Conservation (phyloP, 2,113 vertebrate genomes). For the Sinocyclocheilus rhinocerous region DNA sequence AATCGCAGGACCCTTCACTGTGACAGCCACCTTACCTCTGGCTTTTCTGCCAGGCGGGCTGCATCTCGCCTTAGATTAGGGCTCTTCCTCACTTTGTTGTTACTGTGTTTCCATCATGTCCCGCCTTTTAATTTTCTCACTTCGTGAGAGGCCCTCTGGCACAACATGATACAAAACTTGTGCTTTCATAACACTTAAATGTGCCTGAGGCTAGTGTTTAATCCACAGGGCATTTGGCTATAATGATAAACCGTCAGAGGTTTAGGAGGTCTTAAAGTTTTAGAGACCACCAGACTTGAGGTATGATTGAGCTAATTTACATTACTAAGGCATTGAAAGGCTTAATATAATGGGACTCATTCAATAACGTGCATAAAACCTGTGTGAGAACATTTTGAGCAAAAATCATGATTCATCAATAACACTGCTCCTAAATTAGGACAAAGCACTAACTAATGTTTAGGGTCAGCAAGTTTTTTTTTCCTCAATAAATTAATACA, state of each 20-base stretch:
- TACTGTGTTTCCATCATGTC: constrained; percentile 58
- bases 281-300: neutral
- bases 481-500: no score
- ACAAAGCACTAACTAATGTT: neutral
- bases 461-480: neutral
- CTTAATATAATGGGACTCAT: neutral
- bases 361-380: neutral
- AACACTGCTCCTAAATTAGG: neutral
- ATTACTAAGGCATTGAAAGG: neutral
- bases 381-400: neutral
- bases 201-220: neutral
- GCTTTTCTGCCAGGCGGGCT: constrained; percentile 30
- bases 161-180: neutral
- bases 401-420: neutral
- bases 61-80: constrained; percentile 45
- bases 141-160: neutral
- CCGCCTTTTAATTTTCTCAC: constrained; percentile 58
- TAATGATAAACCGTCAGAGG: neutral
- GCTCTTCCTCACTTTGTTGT: constrained; percentile 53
- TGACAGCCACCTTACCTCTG: constrained; percentile 60
- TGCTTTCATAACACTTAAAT: neutral
- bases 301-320: neutral
- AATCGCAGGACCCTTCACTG: constrained; percentile 57
- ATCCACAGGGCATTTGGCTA: neutral
- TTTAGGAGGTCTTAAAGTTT: neutral